Conservation (phyloP, 2,797 vertebrate genomes). For the Eurystomus glaucurus region DNA sequence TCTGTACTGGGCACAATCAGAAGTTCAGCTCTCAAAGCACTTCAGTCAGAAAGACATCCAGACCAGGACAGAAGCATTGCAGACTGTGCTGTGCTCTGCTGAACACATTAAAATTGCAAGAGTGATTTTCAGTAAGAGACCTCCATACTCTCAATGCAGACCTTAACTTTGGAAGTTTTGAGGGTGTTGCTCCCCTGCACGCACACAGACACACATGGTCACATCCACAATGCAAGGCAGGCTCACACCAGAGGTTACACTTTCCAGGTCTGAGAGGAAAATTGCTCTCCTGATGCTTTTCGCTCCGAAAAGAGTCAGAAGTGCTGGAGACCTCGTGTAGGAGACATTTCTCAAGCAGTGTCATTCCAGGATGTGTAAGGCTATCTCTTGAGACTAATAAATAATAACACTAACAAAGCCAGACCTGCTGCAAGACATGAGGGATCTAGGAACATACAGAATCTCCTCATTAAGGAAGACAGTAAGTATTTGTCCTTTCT, state of each 20-base stretch:
- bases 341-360: neutral
- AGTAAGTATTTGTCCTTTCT: neutral
- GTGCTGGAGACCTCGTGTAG: neutral
- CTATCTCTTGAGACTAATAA: neutral
- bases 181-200: neutral
- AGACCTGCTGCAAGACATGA: neutral
- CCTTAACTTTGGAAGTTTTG: neutral
- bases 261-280: neutral
- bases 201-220: fast-evolving
- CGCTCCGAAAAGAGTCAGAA: neutral
- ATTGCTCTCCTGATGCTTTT: neutral
- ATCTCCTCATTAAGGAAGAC: neutral
- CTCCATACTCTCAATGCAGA: fast-evolving
- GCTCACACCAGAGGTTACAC: neutral
- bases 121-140: neutral
- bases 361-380: neutral
- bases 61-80: neutral
- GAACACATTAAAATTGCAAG: neutral
- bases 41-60: neutral
- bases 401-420: neutral
- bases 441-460: neutral
- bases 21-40: neutral
- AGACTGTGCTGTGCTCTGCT: neutral
- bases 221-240: neutral
- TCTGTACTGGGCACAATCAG: fast-evolving